phyloP scores from a whole-genome alignment of 2,888 invertebrate genomes.

The Eretmocerus hayati region DNA sequence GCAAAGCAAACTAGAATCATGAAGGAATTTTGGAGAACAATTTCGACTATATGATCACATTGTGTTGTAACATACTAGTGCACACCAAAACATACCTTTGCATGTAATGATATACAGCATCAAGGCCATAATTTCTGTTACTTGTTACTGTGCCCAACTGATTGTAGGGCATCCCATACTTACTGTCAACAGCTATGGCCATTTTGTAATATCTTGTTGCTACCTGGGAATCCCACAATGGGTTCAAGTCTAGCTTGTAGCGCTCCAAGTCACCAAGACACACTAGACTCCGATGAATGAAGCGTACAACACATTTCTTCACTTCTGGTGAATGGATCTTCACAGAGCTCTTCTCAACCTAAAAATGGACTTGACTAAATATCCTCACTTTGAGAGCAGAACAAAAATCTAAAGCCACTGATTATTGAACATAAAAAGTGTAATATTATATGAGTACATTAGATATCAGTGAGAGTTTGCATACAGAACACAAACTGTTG shows the following conservation, averaged over 20 bases:
- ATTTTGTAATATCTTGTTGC: slow-evolving; percentile 80
- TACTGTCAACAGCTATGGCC: slow-evolving; percentile 69
- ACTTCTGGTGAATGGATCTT: slow-evolving; percentile 47
- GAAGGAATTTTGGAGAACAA: too few species aligned
- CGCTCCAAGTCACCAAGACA: slow-evolving; percentile 87
- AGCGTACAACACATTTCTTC: slow-evolving; percentile 64
- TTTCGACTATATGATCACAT: too few species aligned
- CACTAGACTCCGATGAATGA: slow-evolving; percentile 77
- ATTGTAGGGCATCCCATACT: slow-evolving; percentile 87
- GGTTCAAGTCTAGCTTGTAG: slow-evolving; percentile 73
- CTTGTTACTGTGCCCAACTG: slow-evolving; percentile 85
- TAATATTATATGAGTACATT: too few species aligned
- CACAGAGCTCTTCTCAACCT: slow-evolving; percentile 23
- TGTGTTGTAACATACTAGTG: too few species aligned
- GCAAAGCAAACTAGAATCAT: slow-evolving; percentile 56
- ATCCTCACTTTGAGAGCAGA: background rate
- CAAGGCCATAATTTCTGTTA: slow-evolving; percentile 72
- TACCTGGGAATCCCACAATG: slow-evolving; percentile 59
- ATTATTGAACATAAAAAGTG: slow-evolving; percentile 3
- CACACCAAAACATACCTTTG: slow-evolving; percentile 75
- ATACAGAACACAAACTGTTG: too few species aligned
- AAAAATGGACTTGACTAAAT: background rate
- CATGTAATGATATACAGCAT: slow-evolving; percentile 85
- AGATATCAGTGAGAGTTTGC: too few species aligned
- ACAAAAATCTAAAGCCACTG: slow-evolving; percentile 2